Evolutionary conservation across 2,113 vertebrate species (phyloP).

Genomic region (Tupaia tana): DNA sequence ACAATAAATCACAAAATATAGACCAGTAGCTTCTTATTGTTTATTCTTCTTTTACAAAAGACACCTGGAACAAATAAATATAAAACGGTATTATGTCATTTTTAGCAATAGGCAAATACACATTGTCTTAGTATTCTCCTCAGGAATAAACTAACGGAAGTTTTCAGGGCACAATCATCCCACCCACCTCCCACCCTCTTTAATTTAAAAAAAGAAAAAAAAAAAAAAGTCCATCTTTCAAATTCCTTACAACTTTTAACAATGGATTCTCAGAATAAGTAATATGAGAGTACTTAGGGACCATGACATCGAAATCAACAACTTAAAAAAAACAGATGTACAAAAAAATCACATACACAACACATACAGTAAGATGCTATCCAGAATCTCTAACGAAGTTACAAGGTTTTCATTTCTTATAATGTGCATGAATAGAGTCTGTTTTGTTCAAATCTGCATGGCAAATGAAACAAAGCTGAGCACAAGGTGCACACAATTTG

Average conservation of each 20-base stretch:
- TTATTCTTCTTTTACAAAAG: conserved; percentile 83
- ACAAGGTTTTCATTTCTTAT: conserved; percentile 38
- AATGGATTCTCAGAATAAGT: conserved; percentile 67
- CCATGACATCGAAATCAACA: conserved; percentile 60
- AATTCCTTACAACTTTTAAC: conserved; percentile 65
- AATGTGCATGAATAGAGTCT: conserved; percentile 19
- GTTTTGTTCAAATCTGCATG: conserved; percentile 50
- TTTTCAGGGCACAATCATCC: conserved; percentile 45
- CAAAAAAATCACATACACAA: neutral
- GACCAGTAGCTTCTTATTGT: conserved; percentile 65
- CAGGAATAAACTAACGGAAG: conserved; percentile 28
- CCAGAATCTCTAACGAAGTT: conserved; percentile 54
- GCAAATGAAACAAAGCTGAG: conserved; percentile 48
- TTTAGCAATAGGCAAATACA: conserved; percentile 78
- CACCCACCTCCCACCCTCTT: neutral
- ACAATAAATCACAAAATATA: conserved; percentile 59
- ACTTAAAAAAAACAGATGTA: conserved; percentile 6
- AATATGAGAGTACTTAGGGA: conserved; percentile 54
- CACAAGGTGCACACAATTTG: neutral
- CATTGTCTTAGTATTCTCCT: conserved; percentile 62
- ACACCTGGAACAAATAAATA: conserved; percentile 80
- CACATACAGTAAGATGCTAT: neutral
- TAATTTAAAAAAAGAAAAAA: neutral
- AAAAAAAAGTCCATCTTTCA: conserved; percentile 52
- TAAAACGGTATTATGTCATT: conserved; percentile 80